Base-by-base conservation (phyloP, 37 sponge, comb jelly and placozoan genomes). In the Beroe forskalii region DNA sequence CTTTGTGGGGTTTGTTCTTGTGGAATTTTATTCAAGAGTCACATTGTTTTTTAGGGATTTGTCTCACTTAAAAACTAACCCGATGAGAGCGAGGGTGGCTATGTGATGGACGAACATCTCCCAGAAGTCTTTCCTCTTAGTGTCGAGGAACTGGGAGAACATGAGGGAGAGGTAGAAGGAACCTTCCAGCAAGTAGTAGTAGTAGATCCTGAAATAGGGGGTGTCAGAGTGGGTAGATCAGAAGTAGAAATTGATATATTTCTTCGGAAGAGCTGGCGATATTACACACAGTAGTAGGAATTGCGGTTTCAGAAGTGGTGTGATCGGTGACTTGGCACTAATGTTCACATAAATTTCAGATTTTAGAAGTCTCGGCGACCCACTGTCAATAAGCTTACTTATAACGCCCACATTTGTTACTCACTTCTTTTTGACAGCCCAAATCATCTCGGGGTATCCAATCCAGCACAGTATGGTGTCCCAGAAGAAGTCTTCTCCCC, bases 81-180 rank as follows among this genome's bases (percentile, higher is more conserved):
- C 64, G 33, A 90, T 90, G 0, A 90, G 63, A 35, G 90, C 62
- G 25, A 90, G 63, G 6, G 90, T 90, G 31, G 90, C 90, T 8
- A 90, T 90, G 90, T 90, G 90, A 48, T 90, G 90, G 19, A 90
- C 8, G 38, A 90, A 62, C 90, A 90, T 90, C 39, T 90, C 90
- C 90, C 90, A 90, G 63, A 90, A 90, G 33, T 90, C 90, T 31
- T 90, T 90, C 28, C 90, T 24, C 41, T 90, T 90, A 4, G 90
- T 90, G 90, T 90, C 90, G 32, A 38, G 14, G 40, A 90, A 90
- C 41, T 90, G 90, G 1, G 90, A 90, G 1, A 90, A 43, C 40
- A 62, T 61, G 40, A 90, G 90, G 1, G 90, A 90, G n/a, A 62
- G 62, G 63, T 90, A 90, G 90, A 62, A 90, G 1, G 90, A 37